These are phyloP conservation scores for Triops cancriformis DNA, from an alignment of 1,140 invertebrate genomes.

Conservation along the genomic window DNA sequence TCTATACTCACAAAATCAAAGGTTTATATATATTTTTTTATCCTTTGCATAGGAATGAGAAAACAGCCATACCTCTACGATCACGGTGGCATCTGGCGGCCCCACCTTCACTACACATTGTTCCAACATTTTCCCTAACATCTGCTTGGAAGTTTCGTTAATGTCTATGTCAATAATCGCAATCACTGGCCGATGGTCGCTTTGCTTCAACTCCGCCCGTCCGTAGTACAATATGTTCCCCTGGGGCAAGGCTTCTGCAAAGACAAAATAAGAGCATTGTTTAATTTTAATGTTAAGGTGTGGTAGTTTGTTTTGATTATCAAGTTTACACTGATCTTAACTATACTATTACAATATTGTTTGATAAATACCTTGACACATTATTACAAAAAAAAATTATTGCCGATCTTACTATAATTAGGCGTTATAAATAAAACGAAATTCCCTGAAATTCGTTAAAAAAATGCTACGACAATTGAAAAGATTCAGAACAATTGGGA, in stretches of 20 bases:
- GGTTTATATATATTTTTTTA: slow-evolving; percentile 31
- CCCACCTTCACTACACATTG: slow-evolving; percentile 78
- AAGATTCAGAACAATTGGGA: slow-evolving; percentile 43
- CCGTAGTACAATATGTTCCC: slow-evolving; percentile 84
- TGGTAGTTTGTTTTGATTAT: no score
- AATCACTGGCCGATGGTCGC: slow-evolving; percentile 92
- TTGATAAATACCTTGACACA: no score
- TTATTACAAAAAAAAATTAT: no score
- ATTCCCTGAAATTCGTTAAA: background rate
- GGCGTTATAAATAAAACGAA: no score
- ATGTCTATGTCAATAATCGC: slow-evolving; percentile 82
- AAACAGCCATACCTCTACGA: slow-evolving; percentile 52
- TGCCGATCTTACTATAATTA: no score
- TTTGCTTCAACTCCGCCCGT: slow-evolving; percentile 89
- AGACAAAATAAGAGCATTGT: no score
- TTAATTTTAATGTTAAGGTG: no score
- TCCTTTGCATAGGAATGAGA: slow-evolving; percentile 22
- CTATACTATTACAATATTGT: no score
- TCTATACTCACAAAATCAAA: slow-evolving; percentile 46
- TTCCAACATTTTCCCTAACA: slow-evolving; percentile 64
- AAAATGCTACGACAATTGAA: background rate
- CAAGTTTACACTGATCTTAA: no score
- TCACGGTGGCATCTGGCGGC: slow-evolving; percentile 90
- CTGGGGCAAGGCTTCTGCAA: slow-evolving; percentile 50
- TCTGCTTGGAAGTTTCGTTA: slow-evolving; percentile 61